Evolutionary conservation across 2,888 invertebrate species (phyloP).

Genomic region (Oeneis ivallda): DNA sequence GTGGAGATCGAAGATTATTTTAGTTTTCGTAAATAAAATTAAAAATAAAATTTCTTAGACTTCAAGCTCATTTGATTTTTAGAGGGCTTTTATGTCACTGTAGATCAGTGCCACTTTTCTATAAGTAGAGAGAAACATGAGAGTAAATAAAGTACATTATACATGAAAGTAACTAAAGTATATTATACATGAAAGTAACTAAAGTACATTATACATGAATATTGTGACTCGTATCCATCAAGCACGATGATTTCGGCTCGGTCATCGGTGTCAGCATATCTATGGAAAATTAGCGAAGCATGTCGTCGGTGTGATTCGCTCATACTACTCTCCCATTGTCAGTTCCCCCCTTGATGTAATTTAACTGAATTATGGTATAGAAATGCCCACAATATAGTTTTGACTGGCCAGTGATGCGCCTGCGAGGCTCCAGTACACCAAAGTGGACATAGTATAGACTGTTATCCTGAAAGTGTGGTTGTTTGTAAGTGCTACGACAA

Average conservation of each 20-base stretch:
- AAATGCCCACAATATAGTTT: conserved; percentile 76
- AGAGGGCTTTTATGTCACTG: no score
- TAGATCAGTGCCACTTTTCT: no score
- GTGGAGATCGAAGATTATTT: no score
- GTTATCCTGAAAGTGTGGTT: conserved; percentile 42
- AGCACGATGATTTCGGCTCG: conserved; percentile 64
- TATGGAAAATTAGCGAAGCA: conserved; percentile 78
- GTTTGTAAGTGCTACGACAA: conserved; percentile 48
- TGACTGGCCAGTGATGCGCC: conserved; percentile 67
- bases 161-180: conserved; percentile 5
- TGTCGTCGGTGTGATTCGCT: conserved; percentile 79
- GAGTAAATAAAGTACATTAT: neutral
- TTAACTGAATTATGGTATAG: conserved; percentile 79
- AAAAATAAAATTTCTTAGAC: neutral
- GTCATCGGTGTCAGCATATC: conserved; percentile 59
- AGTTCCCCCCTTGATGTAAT: conserved; percentile 76
- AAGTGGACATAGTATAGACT: conserved; percentile 41
- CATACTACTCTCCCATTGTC: conserved; percentile 79
- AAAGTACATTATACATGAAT: neutral
- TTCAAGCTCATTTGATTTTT: no score
- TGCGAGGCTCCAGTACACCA: conserved; percentile 47
- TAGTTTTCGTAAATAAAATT: neutral
- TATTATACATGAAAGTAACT: neutral
- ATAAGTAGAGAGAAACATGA: no score
- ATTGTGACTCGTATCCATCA: conserved; percentile 47